Percentiles rank a stretch among this genome's conserved stretches.
Conservation (phyloP, 2,797 vertebrate species). For the Myotis daubentonii region DNA sequence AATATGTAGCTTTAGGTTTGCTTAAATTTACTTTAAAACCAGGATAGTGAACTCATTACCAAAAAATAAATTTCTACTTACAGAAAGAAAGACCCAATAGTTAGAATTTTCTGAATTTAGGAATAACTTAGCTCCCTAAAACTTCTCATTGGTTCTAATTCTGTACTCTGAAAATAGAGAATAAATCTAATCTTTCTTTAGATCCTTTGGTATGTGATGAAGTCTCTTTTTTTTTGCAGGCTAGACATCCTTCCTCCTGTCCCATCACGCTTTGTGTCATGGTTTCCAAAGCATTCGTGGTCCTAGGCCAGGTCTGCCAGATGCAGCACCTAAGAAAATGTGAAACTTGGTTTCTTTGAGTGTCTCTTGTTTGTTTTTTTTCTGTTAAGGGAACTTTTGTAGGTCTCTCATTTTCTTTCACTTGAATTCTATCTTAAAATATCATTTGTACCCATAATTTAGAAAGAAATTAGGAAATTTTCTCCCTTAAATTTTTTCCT, state of each 20-base stretch:
- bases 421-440: slow-evolving; percentile 22
- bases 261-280: too few species aligned
- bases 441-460: background rate
- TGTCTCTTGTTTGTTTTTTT: background rate
- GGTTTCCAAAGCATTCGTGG: background rate
- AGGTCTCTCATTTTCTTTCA: background rate
- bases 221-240: background rate
- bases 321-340: background rate
- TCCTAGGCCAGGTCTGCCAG: background rate
- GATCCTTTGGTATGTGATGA: background rate
- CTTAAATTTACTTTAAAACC: slow-evolving; percentile 34
- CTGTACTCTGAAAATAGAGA: background rate
- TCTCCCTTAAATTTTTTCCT: background rate
- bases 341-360: background rate
- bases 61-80: background rate
- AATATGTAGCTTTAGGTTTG: background rate
- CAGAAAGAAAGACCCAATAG: background rate
- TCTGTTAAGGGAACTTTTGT: background rate
- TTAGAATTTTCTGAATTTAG: slow-evolving; percentile 50
- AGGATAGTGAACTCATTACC: background rate
- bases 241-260: background rate
- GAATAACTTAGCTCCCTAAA: background rate
- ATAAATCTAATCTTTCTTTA: background rate
- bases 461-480: background rate
- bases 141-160: background rate